These are phyloP conservation scores for Hippocampus guttulatus DNA, from an alignment of 2,113 vertebrate genomes.

Conservation along the genomic window DNA sequence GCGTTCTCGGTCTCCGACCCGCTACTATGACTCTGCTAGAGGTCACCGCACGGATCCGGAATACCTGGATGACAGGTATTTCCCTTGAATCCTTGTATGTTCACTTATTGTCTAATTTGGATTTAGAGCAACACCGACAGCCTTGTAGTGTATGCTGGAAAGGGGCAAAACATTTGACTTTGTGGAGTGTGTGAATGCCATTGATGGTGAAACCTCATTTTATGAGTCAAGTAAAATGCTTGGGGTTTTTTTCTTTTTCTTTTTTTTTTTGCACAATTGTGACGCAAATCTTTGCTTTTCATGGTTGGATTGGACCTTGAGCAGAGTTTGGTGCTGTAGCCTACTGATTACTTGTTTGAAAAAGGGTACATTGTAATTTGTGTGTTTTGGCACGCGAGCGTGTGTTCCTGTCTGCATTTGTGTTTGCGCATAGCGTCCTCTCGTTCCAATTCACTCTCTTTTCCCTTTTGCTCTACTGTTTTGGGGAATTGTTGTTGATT, in stretches of 20 bases:
- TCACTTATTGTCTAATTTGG: not conserved
- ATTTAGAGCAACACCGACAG: not conserved
- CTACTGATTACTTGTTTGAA: not conserved
- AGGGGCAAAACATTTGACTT: not conserved
- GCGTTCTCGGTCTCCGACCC: conserved; percentile 90
- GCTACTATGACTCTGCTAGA: conserved; percentile 84
- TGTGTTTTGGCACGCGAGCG: conserved; percentile 12
- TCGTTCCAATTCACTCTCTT: conserved; percentile 57
- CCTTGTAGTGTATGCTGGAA: not conserved
- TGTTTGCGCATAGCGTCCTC: conserved; percentile 24
- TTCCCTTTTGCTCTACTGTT: conserved; percentile 61
- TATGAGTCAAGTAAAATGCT: not conserved
- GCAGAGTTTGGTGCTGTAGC: conserved; percentile 12
- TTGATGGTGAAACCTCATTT: conserved; percentile 3
- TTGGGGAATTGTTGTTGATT: conserved; percentile 71
- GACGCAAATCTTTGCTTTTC: not conserved
- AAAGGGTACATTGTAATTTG: conserved; percentile 7
- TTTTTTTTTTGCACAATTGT: not conserved
- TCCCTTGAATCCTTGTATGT: conserved; percentile 9
- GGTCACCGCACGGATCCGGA: conserved; percentile 67
- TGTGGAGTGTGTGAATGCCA: conserved; percentile 11
- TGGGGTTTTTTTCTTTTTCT: not conserved
- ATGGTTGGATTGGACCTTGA: conserved; percentile 1
- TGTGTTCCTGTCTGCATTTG: conserved; percentile 16
- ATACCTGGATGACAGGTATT: conserved; percentile 72